Base-by-base conservation (phyloP, 2,797 vertebrate species). In the Mergus octosetaceus region DNA sequence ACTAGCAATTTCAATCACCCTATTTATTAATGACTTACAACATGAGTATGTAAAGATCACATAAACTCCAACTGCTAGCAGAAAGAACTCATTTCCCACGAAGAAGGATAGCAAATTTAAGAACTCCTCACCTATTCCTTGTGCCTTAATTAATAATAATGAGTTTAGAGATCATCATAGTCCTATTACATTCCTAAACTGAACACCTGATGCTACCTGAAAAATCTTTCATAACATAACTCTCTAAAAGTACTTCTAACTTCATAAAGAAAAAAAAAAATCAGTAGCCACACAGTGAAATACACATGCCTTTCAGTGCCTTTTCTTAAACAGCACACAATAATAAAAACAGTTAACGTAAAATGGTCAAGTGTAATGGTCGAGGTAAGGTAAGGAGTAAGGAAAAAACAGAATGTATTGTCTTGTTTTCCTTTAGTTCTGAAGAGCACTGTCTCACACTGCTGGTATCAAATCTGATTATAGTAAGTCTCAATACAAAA, bases 11-110 rank as follows among this genome's bases (percentile, higher is more conserved):
- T 81, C 61, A 91, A 80, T n/a, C 73, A 85, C 14, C 43, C 10
- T 69, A 71, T 43, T 32, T 68, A 71, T 43, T 32, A 93, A 86
- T 0, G 0, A 89, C 49, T 9, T 38, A 18, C 80, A 25, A 30
- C 61, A 38, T 53, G 76, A 94, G 41, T 72, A 73, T 87, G 72
- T 60, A 93, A 89, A 88, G 53, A 88, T 69, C 82, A 91, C 56
- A 76, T 0, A 1, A 88, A 78, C 32, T 66, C 28, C 58, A 90
- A 12, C 4, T 68, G 49, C 76, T 24, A 85, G 58, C 0, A 2
- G 38, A 32, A 75, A 81, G 18, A 87, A 89, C 56, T 78, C 62
- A 77, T 18, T n/a, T 58, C 20, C 53, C 36, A 45, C 17, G 68
- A 41, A 34, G 70, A 84, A 90, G 75, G 21, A 68, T 3, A 66